Evolutionary conservation across 30 jellyfish, hydroid and myxozoan genomes (phyloP).

Genomic region (Pseudorhiza aurosa): DNA sequence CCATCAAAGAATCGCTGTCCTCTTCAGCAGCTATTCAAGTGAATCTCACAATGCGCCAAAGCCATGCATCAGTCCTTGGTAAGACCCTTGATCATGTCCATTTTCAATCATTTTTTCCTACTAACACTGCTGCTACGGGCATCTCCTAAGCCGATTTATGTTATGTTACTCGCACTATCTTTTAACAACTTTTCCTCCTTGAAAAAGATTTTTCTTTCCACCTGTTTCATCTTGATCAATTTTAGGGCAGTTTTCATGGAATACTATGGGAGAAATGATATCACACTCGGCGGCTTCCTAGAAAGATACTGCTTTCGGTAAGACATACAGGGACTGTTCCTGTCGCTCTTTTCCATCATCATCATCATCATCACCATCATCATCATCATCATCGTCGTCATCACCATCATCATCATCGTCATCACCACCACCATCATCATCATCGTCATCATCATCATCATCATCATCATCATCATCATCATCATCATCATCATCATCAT

Average conservation of each 20-base stretch:
- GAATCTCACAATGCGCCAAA: conserved; percentile 97
- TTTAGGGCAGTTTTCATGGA: conserved; percentile 98
- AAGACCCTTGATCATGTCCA: conserved; percentile 15
- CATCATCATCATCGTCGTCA: conserved; percentile 39
- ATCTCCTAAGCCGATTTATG: no score
- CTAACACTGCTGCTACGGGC: no score
- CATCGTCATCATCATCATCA: conserved; percentile 52
- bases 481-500: conserved; percentile 47
- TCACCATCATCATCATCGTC: conserved; percentile 31
- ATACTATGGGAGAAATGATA: conserved; percentile 93
- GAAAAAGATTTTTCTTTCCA: no score
- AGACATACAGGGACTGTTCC: background rate
- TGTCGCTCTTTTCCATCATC: background rate
- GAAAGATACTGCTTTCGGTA: conserved; percentile 97
- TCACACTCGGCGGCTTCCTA: conserved; percentile 94
- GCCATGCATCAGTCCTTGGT: conserved; percentile 99
- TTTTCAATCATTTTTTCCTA: no score
- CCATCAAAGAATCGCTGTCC: conserved; percentile 94
- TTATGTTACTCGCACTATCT: no score
- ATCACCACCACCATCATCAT: conserved; percentile 42
- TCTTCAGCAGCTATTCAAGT: conserved; percentile 91
- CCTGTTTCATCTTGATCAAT: no score
- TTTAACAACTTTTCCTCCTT: no score
- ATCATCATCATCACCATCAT: conserved; percentile 40
- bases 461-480: conserved; percentile 54